Conservation (phyloP, 2,113 vertebrate genomes). For the Lycaon pictus region DNA sequence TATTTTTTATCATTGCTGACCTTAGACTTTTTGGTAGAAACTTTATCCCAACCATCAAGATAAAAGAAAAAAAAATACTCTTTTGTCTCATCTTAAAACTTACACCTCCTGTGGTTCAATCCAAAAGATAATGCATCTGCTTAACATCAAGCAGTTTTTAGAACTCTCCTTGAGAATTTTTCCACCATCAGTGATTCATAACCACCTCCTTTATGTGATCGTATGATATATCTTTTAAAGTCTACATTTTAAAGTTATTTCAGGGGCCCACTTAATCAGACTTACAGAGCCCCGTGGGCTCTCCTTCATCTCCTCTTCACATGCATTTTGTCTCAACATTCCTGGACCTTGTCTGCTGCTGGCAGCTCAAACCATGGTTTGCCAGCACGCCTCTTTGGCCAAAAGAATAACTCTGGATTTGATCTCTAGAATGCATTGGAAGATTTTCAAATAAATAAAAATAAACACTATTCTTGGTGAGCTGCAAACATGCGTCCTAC, state of each 20-base stretch:
- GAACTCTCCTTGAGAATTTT: slow-evolving; percentile 82
- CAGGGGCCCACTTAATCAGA: slow-evolving; percentile 77
- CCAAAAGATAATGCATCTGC: slow-evolving; percentile 77
- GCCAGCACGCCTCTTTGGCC: neutral
- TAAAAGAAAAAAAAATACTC: slow-evolving; percentile 79
- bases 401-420: neutral
- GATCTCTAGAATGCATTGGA: neutral
- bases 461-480: neutral
- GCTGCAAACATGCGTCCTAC: neutral
- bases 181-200: slow-evolving; percentile 74
- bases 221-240: slow-evolving; percentile 77
- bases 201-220: slow-evolving; percentile 72
- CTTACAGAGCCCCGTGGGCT: slow-evolving; percentile 46
- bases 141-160: slow-evolving; percentile 83
- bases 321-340: slow-evolving; percentile 45
- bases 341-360: neutral
- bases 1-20: slow-evolving; percentile 68
- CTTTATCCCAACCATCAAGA: slow-evolving; percentile 58
- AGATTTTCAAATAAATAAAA: slow-evolving; percentile 34
- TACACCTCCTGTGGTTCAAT: slow-evolving; percentile 76
- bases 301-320: slow-evolving; percentile 60
- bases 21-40: slow-evolving; percentile 72
- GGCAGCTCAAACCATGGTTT: neutral
- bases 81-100: slow-evolving; percentile 78
- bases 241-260: slow-evolving; percentile 80